Evolutionary conservation across 2,113 vertebrate species (phyloP).

Genomic region (Sinosuthora webbiana): DNA sequence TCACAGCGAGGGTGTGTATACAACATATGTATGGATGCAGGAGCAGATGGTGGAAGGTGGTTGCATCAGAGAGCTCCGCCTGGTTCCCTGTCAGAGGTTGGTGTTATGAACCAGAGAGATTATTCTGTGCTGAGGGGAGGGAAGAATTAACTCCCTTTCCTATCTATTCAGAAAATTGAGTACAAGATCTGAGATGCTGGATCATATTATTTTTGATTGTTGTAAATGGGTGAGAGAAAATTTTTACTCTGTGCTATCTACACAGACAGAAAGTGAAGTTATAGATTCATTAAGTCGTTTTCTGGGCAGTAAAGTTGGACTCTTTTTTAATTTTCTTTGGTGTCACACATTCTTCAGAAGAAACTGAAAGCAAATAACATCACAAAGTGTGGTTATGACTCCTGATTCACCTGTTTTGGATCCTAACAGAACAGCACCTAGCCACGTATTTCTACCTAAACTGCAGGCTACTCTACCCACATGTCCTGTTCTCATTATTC

Average conservation of each 20-base stretch:
- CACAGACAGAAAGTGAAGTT: not conserved
- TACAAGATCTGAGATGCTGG: not conserved
- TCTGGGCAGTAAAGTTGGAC: not conserved
- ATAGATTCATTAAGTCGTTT: not conserved
- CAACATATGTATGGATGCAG: not conserved
- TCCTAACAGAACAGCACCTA: not conserved
- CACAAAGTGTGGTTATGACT: not conserved
- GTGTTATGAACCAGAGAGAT: not conserved
- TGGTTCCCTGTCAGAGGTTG: not conserved
- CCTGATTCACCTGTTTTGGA: not conserved
- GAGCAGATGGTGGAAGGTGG: not conserved
- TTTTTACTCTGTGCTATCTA: not conserved
- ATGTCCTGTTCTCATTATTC: not conserved
- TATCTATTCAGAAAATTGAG: not conserved
- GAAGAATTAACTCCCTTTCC: not conserved
- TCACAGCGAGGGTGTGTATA: not conserved
- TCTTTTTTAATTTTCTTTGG: not conserved
- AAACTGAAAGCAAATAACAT: not conserved
- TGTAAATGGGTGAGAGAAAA: not conserved
- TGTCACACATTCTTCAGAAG: not conserved
- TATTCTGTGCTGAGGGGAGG: not conserved
- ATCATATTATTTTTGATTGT: accelerated
- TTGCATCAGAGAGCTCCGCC: not conserved
- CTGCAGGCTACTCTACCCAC: not conserved
- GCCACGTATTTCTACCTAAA: not conserved